These are phyloP conservation scores for Periophthalmus magnuspinnatus DNA, from an alignment of 2,797 vertebrate genomes.

Conservation along the genomic window DNA sequence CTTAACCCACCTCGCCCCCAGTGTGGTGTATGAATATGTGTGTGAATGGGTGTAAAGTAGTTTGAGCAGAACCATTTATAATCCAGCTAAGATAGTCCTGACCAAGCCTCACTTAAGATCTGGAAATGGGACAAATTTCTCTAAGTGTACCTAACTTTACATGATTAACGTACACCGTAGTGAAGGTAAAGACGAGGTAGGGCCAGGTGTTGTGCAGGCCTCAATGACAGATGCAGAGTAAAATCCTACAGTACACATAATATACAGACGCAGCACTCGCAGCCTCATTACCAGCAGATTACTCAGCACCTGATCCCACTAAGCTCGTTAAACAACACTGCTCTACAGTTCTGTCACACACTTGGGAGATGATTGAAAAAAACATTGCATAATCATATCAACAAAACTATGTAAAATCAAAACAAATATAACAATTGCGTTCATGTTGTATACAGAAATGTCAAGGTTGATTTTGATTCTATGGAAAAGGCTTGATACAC, in stretches of 20 bases:
- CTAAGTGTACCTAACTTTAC: too few species aligned
- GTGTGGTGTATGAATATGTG: too few species aligned
- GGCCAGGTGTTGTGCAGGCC: constrained; percentile 11
- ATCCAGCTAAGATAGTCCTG: too few species aligned
- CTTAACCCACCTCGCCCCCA: too few species aligned
- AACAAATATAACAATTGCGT: not conserved
- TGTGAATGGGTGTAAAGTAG: too few species aligned
- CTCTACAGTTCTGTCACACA: constrained; percentile 33
- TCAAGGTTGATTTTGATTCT: not conserved
- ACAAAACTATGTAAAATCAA: not conserved
- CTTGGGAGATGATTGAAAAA: not conserved
- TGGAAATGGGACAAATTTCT: too few species aligned
- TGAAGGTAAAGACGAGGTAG: constrained; percentile 3
- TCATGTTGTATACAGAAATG: not conserved
- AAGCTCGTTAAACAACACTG: constrained; percentile 62
- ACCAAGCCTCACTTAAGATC: too few species aligned
- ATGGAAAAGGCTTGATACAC: not conserved
- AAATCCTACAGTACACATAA: constrained; percentile 10
- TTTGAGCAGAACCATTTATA: too few species aligned
- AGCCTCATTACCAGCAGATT: constrained; percentile 59
- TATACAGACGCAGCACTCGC: constrained; percentile 25
- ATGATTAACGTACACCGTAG: too few species aligned
- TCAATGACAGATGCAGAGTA: constrained; percentile 26
- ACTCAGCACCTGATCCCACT: constrained; percentile 62
- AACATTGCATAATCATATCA: not conserved